Percentiles rank a stretch among this genome's conserved stretches.
Evolutionary conservation across 2,888 invertebrate species (phyloP).

Genomic region (Acanthosoma haemorrhoidale): DNA sequence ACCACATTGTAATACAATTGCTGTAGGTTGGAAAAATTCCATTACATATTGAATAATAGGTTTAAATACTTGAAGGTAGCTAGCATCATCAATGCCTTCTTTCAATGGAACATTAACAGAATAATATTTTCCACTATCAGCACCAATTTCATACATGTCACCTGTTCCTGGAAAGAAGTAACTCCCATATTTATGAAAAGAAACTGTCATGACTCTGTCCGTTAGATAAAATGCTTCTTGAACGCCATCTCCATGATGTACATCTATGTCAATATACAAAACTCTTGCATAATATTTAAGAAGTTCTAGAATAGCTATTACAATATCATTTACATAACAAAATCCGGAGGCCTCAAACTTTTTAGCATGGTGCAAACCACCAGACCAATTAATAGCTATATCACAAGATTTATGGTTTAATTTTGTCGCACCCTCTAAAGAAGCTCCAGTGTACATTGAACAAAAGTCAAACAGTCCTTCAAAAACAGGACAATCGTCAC

Average conservation of each 20-base stretch:
- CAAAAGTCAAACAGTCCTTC: slow-evolving; percentile 98
- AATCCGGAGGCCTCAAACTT: slow-evolving; percentile 99
- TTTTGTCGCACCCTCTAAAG: slow-evolving; percentile 93
- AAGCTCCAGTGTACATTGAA: slow-evolving; percentile 96
- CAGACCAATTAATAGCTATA: slow-evolving; percentile 99
- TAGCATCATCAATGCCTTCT: slow-evolving; percentile 94
- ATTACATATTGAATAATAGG: slow-evolving; percentile 90
- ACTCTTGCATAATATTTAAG: slow-evolving; percentile 91
- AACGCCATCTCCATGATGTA: slow-evolving; percentile 95
- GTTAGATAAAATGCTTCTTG: slow-evolving; percentile 97
- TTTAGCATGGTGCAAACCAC: slow-evolving; percentile 97
- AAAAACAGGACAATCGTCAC: slow-evolving; percentile 93
- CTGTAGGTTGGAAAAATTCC: slow-evolving; percentile 93
- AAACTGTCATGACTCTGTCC: slow-evolving; percentile 97
- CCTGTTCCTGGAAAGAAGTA: slow-evolving; percentile 98
- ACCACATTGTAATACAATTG: slow-evolving; percentile 95
- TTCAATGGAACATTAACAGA: slow-evolving; percentile 97
- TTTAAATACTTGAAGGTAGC: slow-evolving; percentile 85
- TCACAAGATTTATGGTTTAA: slow-evolving; percentile 91
- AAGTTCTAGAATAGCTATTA: slow-evolving; percentile 91
- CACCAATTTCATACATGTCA: slow-evolving; percentile 97
- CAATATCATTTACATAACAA: slow-evolving; percentile 98
- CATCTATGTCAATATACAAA: slow-evolving; percentile 96
- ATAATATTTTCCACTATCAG: slow-evolving; percentile 91
- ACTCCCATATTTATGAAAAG: slow-evolving; percentile 97